A percentile compares a stretch with the other conserved stretches of the same genome.
phyloP scores from a whole-genome alignment of 2,888 invertebrate genomes.

The Coenonympha glycerion region DNA sequence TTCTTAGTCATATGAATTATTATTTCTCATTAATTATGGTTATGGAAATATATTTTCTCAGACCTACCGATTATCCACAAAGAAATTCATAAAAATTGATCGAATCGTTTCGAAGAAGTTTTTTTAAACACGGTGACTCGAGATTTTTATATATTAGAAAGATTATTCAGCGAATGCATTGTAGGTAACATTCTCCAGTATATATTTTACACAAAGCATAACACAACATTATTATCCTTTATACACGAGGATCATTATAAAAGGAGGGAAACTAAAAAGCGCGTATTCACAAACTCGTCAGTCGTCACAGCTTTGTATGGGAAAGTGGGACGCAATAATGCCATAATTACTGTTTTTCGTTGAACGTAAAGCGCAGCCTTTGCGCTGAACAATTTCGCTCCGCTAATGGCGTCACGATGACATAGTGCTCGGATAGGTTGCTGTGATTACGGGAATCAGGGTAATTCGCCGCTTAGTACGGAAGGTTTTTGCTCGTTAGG shows the following conservation, averaged over 20 bases:
- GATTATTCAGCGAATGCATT: too few relatives aligned
- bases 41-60: too few relatives aligned
- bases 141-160: too few relatives aligned
- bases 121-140: too few relatives aligned
- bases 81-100: too few relatives aligned
- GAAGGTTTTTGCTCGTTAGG: constrained; percentile 34
- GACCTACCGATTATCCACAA: too few relatives aligned
- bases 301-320: constrained; percentile 11
- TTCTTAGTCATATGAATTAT: too few relatives aligned
- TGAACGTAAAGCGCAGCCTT: constrained; percentile 34
- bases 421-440: constrained; percentile 63
- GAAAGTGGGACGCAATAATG: constrained; percentile 25
- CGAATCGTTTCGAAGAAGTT: too few relatives aligned
- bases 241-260: constrained; percentile 1
- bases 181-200: neutral
- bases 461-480: constrained; percentile 61
- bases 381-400: constrained; percentile 55
- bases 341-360: constrained; percentile 28
- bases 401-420: constrained; percentile 70
- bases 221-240: neutral
- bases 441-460: constrained; percentile 70
- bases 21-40: too few relatives aligned
- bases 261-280: constrained; percentile 2
- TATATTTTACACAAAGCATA: constrained; percentile 4
- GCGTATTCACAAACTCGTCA: constrained; percentile 9